Evolutionary conservation across 2,797 vertebrate species (phyloP).

Genomic region (Lepus oiostolus): DNA sequence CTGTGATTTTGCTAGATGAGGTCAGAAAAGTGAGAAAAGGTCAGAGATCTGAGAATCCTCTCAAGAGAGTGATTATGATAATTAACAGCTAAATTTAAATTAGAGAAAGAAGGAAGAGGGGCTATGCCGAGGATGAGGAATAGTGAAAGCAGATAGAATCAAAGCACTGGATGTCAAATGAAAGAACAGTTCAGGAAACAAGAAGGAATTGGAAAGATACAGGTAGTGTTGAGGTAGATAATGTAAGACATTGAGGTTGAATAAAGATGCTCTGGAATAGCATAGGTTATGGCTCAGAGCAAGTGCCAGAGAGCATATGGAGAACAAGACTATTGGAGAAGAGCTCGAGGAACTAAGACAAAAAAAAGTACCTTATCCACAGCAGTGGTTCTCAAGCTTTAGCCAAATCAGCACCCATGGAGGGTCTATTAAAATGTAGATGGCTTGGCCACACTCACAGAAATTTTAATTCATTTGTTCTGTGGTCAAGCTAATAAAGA

Average conservation of each 20-base stretch:
- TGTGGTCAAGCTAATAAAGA: not conserved
- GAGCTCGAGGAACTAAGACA: not conserved
- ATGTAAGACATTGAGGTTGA: not conserved
- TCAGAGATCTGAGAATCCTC: not conserved
- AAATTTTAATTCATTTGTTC: not conserved
- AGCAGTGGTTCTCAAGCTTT: not conserved
- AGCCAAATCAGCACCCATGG: not conserved
- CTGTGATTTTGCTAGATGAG: not conserved
- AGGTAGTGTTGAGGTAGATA: not conserved
- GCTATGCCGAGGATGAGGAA: not conserved
- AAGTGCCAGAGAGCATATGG: not conserved
- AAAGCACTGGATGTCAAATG: not conserved
- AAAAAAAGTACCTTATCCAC: not conserved
- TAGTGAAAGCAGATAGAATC: not conserved
- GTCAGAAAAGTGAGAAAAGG: not conserved
- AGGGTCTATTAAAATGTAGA: not conserved
- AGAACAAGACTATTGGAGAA: not conserved
- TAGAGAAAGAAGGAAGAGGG: too few relatives aligned
- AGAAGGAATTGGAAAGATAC: not conserved
- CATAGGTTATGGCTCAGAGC: not conserved
- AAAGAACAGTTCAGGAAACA: not conserved
- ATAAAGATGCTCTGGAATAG: not conserved
- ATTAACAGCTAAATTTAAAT: not conserved
- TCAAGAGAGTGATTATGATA: not conserved
- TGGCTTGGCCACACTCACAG: not conserved